Evolutionary conservation across 2,797 vertebrate genomes (phyloP), one percentile per base, ranked within the genome.

Genomic region (Knipowitschia caucasica): DNA sequence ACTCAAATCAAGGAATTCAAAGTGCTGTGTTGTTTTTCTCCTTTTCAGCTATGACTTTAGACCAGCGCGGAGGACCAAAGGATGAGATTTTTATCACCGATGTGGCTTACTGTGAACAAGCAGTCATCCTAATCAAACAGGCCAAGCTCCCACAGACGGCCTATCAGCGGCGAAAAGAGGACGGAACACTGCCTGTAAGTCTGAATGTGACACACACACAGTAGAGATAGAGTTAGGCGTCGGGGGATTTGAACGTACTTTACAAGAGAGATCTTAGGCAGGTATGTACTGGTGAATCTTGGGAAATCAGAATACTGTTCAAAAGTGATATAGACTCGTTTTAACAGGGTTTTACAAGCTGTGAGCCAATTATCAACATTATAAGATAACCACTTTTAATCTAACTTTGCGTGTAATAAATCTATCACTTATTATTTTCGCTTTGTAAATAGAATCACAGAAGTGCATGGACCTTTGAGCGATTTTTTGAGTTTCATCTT

Each of bases 71-170:
- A 0, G 71, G 61, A 15, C 69, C 78, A 1, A 86, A 77, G 57
- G 91, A 90, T 20, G 90, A 94, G 27, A 45, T 86, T 49, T 91
- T 94, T 84, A 88, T 83, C 72, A 93, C 90, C 18, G 93, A 95
- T 2, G 66, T 92, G 64, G 93, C 94, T 23, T 97, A 93, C 83
- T 95, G 92, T 0, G 94, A 95, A 56, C 93, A 98, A 70, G 94
- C 93, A 0, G 88, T 75, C 69, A 85, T 89, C 34, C 80, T 92
- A 60, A 88, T 91, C 45, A 92, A 92, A 67, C 88, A 91, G 62
- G 77, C 89, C 81, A 89, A 85, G 0, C 77, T 84, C 24, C 71
- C 84, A 0, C 77, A 78, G 53, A 82, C 76, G 59, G 80, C 66
- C 38, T 75, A 67, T 52, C 77, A 84, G n/a, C 79, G 77, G 56